These are phyloP conservation scores for Heliconius cydno DNA, from an alignment of 2,888 invertebrate species.

Conservation along the genomic window DNA sequence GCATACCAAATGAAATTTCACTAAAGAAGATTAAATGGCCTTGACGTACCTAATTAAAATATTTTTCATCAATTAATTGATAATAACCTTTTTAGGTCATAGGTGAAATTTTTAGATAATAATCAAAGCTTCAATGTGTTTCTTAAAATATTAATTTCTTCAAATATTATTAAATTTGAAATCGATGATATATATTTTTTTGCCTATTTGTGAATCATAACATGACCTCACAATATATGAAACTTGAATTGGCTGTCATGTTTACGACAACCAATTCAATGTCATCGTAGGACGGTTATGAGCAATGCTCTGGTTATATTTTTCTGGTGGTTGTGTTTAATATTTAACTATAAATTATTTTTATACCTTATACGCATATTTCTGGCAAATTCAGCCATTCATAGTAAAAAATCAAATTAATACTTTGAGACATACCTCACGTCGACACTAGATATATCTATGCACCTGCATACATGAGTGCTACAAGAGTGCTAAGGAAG, in stretches of 20 bases:
- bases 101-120: too few relatives aligned
- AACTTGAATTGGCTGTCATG: not conserved
- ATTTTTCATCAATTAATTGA: too few relatives aligned
- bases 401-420: not conserved
- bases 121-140: too few relatives aligned
- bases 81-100: too few relatives aligned
- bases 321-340: not conserved
- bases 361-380: not conserved
- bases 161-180: not conserved
- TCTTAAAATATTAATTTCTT: not conserved
- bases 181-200: slow-evolving; percentile 32
- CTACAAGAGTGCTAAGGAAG: not conserved
- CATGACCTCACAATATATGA: slow-evolving; percentile 44
- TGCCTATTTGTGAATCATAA: slow-evolving; percentile 43
- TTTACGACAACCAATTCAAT: slow-evolving; percentile 16
- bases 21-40: too few relatives aligned
- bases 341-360: not conserved
- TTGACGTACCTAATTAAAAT: too few relatives aligned
- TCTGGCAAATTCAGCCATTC: not conserved
- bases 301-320: slow-evolving; percentile 5
- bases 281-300: not conserved
- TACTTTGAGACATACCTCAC: not conserved
- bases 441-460: not conserved
- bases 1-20: too few relatives aligned
- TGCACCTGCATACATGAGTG: not conserved